Percentiles rank a stretch among this genome's conserved stretches.
phyloP scores from a whole-genome alignment of 2,113 vertebrate species.

The Cinclus cinclus region DNA sequence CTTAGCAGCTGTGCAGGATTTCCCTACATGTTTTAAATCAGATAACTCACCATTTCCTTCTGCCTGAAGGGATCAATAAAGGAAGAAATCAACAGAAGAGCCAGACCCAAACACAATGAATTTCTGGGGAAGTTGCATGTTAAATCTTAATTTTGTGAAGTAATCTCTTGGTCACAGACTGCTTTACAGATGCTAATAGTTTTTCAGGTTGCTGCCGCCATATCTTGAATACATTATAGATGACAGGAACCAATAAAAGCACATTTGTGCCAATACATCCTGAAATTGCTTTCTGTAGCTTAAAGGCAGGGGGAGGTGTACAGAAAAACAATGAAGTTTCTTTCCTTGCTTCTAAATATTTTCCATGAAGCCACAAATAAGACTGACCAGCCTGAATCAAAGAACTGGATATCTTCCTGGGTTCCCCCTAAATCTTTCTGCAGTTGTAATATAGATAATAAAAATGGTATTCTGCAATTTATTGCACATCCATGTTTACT shows the following conservation, averaged over 20 bases:
- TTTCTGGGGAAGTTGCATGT: neutral
- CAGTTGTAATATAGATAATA: neutral
- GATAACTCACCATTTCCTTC: neutral
- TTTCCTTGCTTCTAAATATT: neutral
- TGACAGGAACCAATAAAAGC: constrained; percentile 5
- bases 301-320: neutral
- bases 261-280: neutral
- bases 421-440: neutral
- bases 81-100: neutral
- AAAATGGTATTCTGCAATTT: neutral
- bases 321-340: neutral
- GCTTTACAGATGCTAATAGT: constrained; percentile 40
- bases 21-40: neutral
- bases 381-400: neutral
- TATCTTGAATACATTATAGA: neutral
- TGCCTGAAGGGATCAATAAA: constrained; percentile 19
- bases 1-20: neutral
- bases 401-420: neutral
- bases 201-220: neutral
- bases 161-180: constrained; percentile 12
- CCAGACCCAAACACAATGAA: neutral
- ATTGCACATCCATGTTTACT: neutral
- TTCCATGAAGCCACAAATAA: neutral
- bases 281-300: constrained; percentile 13
- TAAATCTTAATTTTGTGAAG: neutral